Conservation (phyloP, 2,888 invertebrate species). For the Agonum fuliginosum region DNA sequence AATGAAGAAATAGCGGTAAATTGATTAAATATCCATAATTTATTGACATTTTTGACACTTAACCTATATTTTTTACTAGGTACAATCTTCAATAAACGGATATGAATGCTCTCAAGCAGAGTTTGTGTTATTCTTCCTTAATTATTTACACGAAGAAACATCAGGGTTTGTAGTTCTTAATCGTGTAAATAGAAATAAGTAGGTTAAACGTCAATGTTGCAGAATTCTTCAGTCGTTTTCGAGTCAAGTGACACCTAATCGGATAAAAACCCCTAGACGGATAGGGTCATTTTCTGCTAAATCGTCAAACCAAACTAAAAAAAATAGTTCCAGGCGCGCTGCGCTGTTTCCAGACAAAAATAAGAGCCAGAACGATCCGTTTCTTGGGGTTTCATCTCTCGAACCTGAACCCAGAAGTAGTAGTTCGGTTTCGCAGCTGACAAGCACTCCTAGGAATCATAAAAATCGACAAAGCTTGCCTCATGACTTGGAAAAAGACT, state of each 20-base stretch:
- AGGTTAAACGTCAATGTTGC: constrained; percentile 7
- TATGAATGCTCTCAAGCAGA: constrained; percentile 66
- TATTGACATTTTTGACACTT: background rate
- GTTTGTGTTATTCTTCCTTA: constrained; percentile 70
- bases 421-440: constrained; percentile 7
- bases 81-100: background rate
- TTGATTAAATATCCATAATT: background rate
- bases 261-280: constrained; percentile 35
- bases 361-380: background rate
- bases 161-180: constrained; percentile 67
- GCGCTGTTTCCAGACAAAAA: constrained; percentile 43
- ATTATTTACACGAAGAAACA: constrained; percentile 69
- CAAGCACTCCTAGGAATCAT: constrained; percentile 63
- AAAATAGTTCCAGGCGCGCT: background rate
- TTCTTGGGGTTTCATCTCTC: constrained; percentile 21
- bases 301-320: constrained; percentile 10
- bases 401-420: background rate
- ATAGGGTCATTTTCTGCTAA: constrained; percentile 32
- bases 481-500: background rate
- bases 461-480: constrained; percentile 32
- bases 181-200: no score
- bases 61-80: constrained; percentile 38
- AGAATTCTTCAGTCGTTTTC: constrained; percentile 53
- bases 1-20: constrained; percentile 46
- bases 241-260: constrained; percentile 30